Conservation (phyloP, 1,140 invertebrate genomes). For the Neuroterus valhalla region DNA sequence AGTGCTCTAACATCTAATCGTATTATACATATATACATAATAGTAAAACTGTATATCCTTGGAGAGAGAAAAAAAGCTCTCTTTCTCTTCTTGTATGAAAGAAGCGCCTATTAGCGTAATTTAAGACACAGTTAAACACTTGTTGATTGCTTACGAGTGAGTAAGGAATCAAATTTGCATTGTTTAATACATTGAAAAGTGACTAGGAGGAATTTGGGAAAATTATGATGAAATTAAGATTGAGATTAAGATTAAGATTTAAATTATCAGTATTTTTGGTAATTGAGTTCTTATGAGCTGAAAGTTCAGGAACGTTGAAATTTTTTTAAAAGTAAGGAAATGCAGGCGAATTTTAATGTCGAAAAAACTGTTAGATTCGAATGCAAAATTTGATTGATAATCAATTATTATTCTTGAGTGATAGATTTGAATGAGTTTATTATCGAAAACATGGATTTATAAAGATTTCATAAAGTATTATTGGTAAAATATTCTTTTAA, state of each 20-base stretch:
- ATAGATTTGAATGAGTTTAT: too few relatives aligned
- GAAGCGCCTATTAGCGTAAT: constrained; percentile 64
- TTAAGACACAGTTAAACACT: constrained; percentile 55
- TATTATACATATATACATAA: constrained; percentile 47
- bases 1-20: constrained; percentile 59
- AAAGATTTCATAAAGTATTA: too few relatives aligned
- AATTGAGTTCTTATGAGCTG: too few relatives aligned
- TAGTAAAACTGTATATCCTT: constrained; percentile 15
- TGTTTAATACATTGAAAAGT: background rate
- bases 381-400: too few relatives aligned
- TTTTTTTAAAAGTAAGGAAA: too few relatives aligned
- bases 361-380: too few relatives aligned
- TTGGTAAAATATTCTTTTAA: too few relatives aligned
- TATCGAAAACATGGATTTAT: too few relatives aligned
- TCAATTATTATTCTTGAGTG: too few relatives aligned
- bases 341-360: too few relatives aligned
- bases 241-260: background rate
- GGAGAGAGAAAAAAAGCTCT: constrained; percentile 3
- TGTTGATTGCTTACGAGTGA: constrained; percentile 51
- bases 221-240: constrained; percentile 5
- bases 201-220: background rate
- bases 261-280: too few relatives aligned
- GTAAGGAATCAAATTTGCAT: constrained; percentile 32
- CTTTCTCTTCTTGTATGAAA: constrained; percentile 44
- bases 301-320: too few relatives aligned